These are phyloP conservation scores for Gortyna flavago DNA, from an alignment of 2,888 invertebrate genomes.

Conservation along the genomic window DNA sequence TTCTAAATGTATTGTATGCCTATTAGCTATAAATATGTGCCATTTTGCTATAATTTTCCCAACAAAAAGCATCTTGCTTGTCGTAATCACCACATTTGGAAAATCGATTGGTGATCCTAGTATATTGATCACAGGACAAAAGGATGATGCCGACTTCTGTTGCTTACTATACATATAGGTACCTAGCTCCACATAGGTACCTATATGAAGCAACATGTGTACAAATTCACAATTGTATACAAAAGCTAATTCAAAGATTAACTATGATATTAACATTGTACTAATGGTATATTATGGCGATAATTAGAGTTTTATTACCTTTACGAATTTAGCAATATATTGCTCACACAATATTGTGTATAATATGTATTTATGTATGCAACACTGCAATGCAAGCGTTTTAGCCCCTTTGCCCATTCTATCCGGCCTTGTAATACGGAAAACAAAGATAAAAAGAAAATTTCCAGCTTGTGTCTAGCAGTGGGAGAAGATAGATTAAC, in stretches of 20 bases:
- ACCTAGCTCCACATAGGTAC: neutral
- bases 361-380: neutral
- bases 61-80: neutral
- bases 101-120: neutral
- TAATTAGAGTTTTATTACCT: conserved; percentile 37
- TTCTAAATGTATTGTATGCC: too few relatives aligned
- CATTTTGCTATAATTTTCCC: neutral
- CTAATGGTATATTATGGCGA: conserved; percentile 4
- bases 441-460: too few relatives aligned
- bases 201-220: conserved; percentile 16
- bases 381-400: neutral
- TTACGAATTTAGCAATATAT: conserved; percentile 36
- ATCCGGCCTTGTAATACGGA: too few relatives aligned
- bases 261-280: conserved; percentile 18
- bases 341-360: conserved; percentile 17
- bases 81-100: neutral
- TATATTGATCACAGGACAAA: neutral
- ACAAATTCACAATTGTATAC: conserved; percentile 9
- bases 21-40: too few relatives aligned
- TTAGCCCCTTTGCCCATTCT: too few relatives aligned
- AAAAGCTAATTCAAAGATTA: conserved; percentile 33
- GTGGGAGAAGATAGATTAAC: too few relatives aligned
- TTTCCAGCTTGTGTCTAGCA: too few relatives aligned
- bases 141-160: neutral
- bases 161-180: neutral